phyloP scores from a whole-genome alignment of 2,797 vertebrate genomes.

The Mareca strepera region DNA sequence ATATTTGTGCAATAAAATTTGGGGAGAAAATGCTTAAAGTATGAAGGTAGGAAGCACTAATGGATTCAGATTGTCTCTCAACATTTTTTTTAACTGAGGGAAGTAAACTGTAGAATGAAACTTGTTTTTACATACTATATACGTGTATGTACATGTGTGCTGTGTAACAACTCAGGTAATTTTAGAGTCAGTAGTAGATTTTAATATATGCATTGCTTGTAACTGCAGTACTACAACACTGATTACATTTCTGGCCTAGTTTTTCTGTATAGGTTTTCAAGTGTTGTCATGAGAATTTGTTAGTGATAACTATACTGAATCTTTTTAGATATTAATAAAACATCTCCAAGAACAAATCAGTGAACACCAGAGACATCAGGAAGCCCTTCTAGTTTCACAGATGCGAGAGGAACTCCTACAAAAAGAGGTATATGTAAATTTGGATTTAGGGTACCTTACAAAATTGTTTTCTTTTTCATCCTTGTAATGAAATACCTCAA shows the following conservation, averaged over 20 bases:
- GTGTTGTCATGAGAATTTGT: not conserved
- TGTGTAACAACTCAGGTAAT: not conserved
- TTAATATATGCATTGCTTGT: not conserved
- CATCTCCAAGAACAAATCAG: constrained; percentile 87
- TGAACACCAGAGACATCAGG: constrained; percentile 82
- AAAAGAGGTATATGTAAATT: constrained; percentile 82
- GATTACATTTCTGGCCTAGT: not conserved
- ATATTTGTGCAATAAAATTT: not conserved
- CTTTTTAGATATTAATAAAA: constrained; percentile 83
- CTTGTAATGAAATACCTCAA: not conserved
- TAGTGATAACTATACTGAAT: not conserved
- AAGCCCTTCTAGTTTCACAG: constrained; percentile 82
- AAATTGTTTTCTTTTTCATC: not conserved
- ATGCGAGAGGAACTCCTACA: constrained; percentile 88
- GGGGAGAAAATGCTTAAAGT: accelerated
- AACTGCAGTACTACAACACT: not conserved
- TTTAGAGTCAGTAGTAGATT: not conserved
- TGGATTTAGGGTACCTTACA: not conserved
- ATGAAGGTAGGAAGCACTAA: not conserved
- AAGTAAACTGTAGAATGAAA: not conserved
- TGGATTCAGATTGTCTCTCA: not conserved
- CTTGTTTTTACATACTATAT: accelerated
- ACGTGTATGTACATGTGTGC: accelerated
- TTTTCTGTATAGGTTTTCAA: not conserved
- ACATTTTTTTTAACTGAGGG: not conserved